These are phyloP conservation scores for Agapetus fuscipes DNA, from an alignment of 2,888 invertebrate genomes.

Conservation along the genomic window DNA sequence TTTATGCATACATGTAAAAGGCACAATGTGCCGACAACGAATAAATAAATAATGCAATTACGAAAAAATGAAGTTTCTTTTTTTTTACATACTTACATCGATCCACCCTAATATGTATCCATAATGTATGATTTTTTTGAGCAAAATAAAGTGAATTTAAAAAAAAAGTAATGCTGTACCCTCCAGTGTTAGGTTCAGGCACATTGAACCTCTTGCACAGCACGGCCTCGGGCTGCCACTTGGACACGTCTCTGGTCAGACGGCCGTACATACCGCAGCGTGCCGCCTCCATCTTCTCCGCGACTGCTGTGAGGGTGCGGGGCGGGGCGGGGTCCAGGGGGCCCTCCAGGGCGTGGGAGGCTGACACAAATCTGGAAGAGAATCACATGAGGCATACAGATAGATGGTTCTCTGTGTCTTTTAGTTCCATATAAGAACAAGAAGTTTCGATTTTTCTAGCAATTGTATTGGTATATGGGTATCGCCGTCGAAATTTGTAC, in stretches of 20 bases:
- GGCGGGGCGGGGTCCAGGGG: constrained; percentile 34
- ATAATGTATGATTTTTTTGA: too few species aligned
- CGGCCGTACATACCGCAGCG: constrained; percentile 67
- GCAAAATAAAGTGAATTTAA: not conserved
- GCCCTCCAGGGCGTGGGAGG: constrained; percentile 37
- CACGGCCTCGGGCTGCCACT: constrained; percentile 77
- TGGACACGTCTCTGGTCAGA: constrained; percentile 53
- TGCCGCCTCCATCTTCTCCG: constrained; percentile 60
- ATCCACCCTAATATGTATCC: too few species aligned
- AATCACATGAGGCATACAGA: too few species aligned
- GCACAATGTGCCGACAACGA: too few species aligned
- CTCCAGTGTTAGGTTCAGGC: constrained; percentile 67
- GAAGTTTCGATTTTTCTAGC: not conserved
- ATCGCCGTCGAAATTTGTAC: too few species aligned
- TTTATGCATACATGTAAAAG: too few species aligned
- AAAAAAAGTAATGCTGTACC: constrained; percentile 30
- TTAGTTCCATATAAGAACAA: too few species aligned
- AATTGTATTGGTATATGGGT: too few species aligned
- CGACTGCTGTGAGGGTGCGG: constrained; percentile 29
- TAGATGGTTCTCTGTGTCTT: too few species aligned
- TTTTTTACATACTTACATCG: too few species aligned
- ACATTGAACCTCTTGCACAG: constrained; percentile 92
- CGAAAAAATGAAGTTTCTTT: too few species aligned
- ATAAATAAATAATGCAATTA: too few species aligned
- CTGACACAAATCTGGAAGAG: constrained; percentile 51